These are phyloP conservation scores for Mya arenaria DNA, from an alignment of 1,140 invertebrate species.

Conservation along the genomic window DNA sequence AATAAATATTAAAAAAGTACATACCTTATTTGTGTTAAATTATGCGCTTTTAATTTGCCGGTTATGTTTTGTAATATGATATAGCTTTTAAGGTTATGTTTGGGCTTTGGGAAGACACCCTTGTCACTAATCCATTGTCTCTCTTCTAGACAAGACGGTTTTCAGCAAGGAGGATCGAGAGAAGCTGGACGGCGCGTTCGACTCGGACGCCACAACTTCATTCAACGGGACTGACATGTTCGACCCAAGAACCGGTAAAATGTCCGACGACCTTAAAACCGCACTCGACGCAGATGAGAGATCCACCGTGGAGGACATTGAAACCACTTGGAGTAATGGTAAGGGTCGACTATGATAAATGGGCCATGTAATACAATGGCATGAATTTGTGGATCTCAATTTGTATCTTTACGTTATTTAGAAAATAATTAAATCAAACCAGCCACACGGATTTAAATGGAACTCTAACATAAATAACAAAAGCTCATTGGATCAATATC, in stretches of 20 bases:
- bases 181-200: not conserved
- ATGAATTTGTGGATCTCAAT: not conserved
- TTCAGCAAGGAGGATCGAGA: not conserved
- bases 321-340: slow-evolving; percentile 6
- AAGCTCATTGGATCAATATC: not conserved
- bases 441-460: not conserved
- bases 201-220: not conserved
- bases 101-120: too few relatives aligned
- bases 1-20: too few relatives aligned
- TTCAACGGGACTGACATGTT: slow-evolving; percentile 8
- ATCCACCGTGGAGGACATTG: not conserved
- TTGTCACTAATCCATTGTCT: too few relatives aligned
- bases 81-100: too few relatives aligned
- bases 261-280: not conserved
- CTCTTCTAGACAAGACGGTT: too few relatives aligned
- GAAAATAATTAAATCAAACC: not conserved
- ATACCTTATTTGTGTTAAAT: too few relatives aligned
- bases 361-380: not conserved
- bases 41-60: too few relatives aligned
- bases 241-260: not conserved
- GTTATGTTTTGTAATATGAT: too few relatives aligned
- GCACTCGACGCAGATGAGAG: not conserved
- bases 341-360: not conserved
- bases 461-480: not conserved
- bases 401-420: not conserved